These are phyloP conservation scores for Nerophis ophidion DNA, from an alignment of 2,113 vertebrate species.

Conservation along the genomic window DNA sequence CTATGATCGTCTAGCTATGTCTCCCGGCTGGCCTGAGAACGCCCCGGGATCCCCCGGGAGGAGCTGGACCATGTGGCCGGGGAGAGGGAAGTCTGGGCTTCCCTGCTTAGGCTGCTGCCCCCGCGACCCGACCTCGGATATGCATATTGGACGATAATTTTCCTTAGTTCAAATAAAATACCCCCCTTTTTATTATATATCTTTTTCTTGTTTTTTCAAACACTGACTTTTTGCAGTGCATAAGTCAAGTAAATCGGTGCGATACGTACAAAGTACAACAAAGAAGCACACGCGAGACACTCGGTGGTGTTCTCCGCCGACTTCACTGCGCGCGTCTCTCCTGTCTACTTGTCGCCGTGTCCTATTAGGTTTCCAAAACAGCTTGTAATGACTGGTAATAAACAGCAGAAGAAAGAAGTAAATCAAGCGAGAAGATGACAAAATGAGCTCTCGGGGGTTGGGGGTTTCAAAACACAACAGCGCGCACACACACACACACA, in stretches of 20 bases:
- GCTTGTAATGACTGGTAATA: constrained; percentile 83
- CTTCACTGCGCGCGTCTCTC: constrained; percentile 38
- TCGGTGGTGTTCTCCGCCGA: constrained; percentile 36
- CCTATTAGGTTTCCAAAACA: constrained; percentile 78
- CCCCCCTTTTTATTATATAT: too few relatives aligned
- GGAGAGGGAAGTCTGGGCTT: too few relatives aligned
- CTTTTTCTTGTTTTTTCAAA: too few relatives aligned
- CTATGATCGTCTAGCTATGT: too few relatives aligned
- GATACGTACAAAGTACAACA: constrained; percentile 35
- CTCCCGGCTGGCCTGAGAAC: too few relatives aligned
- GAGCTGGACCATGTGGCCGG: too few relatives aligned
- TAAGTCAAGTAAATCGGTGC: constrained; percentile 35
- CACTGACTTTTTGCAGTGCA: too few relatives aligned
- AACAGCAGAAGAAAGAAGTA: constrained; percentile 76
- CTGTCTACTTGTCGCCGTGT: constrained; percentile 61
- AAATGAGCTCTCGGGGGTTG: constrained; percentile 76
- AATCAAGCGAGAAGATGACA: constrained; percentile 77
- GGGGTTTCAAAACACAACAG: constrained; percentile 54
- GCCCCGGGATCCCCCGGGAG: too few relatives aligned
- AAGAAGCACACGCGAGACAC: constrained; percentile 6
- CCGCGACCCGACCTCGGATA: too few relatives aligned
- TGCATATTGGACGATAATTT: too few relatives aligned
- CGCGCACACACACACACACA: constrained; percentile 1
- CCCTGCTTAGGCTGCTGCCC: too few relatives aligned
- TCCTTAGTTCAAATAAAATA: too few relatives aligned